Conservation (phyloP, 2,113 vertebrate genomes). For the Tyrannus savana region DNA sequence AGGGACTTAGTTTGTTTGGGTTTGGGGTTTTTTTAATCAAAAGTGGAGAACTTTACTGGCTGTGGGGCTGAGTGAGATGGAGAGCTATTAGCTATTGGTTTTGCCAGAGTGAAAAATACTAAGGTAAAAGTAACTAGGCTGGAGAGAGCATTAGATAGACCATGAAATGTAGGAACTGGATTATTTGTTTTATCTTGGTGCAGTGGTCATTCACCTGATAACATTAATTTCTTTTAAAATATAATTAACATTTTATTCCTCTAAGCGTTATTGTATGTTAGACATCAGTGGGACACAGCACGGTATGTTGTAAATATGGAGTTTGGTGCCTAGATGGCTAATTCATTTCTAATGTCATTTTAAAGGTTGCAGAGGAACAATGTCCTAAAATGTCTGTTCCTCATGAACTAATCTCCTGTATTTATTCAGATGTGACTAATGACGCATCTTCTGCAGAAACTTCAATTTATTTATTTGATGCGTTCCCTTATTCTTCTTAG, state of each 20-base stretch:
- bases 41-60: not conserved
- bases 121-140: not conserved
- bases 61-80: not conserved
- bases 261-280: not conserved
- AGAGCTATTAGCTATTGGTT: not conserved
- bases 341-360: conserved; percentile 34
- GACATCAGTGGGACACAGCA: not conserved
- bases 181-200: conserved; percentile 39
- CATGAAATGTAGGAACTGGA: not conserved
- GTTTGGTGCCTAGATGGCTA: conserved; percentile 4
- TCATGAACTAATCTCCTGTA: not conserved
- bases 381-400: conserved; percentile 1
- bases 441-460: not conserved
- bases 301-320: not conserved
- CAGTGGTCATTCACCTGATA: conserved; percentile 8
- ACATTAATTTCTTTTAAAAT: conserved; percentile 10
- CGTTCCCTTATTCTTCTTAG: not conserved
- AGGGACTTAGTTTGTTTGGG: not conserved
- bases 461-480: not conserved
- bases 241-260: conserved; percentile 36
- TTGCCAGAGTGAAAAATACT: conserved; percentile 19
- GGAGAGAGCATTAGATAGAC: not conserved
- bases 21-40: not conserved
- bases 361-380: conserved; percentile 30
- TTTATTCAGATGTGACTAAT: conserved; percentile 24